Evolutionary conservation across 2,888 invertebrate species (phyloP), one percentile per base, ranked within the genome.

Genomic region (Hecatera dysodea): DNA sequence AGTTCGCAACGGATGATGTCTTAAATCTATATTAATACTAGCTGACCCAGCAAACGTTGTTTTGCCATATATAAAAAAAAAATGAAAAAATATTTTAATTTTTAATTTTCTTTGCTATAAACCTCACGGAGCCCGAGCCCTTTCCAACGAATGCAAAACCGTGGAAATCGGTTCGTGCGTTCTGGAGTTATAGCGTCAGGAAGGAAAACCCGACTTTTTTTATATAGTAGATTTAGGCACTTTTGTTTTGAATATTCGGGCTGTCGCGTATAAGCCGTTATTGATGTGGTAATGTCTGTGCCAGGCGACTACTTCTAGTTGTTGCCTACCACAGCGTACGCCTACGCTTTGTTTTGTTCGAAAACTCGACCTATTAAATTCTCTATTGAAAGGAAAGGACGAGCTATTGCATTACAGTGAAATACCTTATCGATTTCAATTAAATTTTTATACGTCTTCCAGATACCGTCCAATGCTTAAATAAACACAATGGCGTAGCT

Each of bases 401-500:
- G 22, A 36, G 55, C 53, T 46, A 60, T 60, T 46, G 44, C 24
- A 44, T 44, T 59, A n/a, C 12, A 19, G 6, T 29, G 19, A 19
- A 33, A 33, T 29, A 29, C 60, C 22, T 33, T 48, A 33, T 33
- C 33, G 15, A 36, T 69, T 53, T 15, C 7, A 15, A 36, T 56
- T 46, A 0, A 22, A 39, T 33, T 42, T 67, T 46, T 55, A 2
- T 39, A 19, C 42, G 22, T 27, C 24, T 29, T 57, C 11, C 33
- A 27, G 15, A 55, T 50, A 72, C 19, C 9, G 27, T 39, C 48
- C 36, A 46, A 60, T 56, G 42, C 36, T 24, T 27, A 46, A 56
- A 48, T 36, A 61, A 53, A 75, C 36, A 39, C 46, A 53, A 56
- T 42, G 22, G 22, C 42, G 59, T 29, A 61, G 59, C 22, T 46